Evolutionary conservation across 2,888 invertebrate genomes (phyloP).

Genomic region (Eupithecia subumbrata): DNA sequence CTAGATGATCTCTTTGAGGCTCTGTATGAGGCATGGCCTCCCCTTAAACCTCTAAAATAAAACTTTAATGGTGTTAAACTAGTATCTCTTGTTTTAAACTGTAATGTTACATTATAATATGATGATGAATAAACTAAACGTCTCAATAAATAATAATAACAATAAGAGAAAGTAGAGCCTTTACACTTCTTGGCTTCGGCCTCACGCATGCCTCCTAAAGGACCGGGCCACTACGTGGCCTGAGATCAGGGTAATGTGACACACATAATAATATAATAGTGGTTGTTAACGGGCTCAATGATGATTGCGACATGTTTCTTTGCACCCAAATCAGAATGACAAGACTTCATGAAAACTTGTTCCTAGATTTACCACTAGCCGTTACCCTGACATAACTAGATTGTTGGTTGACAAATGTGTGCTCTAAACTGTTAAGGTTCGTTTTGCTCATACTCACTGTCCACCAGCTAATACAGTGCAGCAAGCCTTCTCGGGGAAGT

Average conservation of each 20-base stretch:
- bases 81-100: too few species aligned
- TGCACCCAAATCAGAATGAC: not conserved
- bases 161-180: not conserved
- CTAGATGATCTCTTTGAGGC: not conserved
- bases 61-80: not conserved
- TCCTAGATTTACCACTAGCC: not conserved
- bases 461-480: slow-evolving; percentile 93
- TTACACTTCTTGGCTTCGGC: not conserved
- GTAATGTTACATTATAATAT: too few species aligned
- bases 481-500: slow-evolving; percentile 97
- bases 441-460: slow-evolving; percentile 61
- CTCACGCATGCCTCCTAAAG: not conserved
- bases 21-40: not conserved
- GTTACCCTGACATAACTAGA: not conserved
- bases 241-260: not conserved
- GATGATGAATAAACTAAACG: too few species aligned
- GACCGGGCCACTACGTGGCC: not conserved
- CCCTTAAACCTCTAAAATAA: not conserved
- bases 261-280: not conserved
- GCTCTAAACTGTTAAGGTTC: not conserved
- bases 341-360: not conserved
- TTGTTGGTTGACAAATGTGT: not conserved
- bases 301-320: not conserved
- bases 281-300: not conserved
- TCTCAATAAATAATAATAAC: not conserved